Conservation (phyloP, 1,140 invertebrate species). For the Drosophila mauritiana region DNA sequence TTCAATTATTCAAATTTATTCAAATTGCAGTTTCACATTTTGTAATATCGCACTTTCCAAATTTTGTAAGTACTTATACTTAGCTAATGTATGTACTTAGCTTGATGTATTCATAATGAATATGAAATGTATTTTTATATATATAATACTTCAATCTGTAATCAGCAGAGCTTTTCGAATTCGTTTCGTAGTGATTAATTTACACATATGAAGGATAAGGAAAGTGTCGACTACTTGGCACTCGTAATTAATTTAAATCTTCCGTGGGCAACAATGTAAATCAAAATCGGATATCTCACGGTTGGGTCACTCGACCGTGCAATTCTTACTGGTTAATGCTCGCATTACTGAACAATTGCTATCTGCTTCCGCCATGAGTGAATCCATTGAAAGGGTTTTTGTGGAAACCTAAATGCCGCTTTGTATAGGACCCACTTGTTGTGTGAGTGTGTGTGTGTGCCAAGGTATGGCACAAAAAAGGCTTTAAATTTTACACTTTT, state of each 20-base stretch:
- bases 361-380: constrained; percentile 78
- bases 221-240: no score
- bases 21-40: no score
- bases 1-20: no score
- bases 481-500: constrained; percentile 82
- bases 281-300: not conserved
- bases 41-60: not conserved
- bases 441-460: constrained; percentile 27
- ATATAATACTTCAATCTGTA: not conserved
- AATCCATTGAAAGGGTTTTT: constrained; percentile 69
- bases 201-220: no score
- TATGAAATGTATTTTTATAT: not conserved
- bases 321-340: constrained; percentile 23
- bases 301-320: constrained; percentile 2
- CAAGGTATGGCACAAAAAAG: constrained; percentile 63
- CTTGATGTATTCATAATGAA: not conserved
- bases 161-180: not conserved
- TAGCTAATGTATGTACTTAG: not conserved
- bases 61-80: not conserved
- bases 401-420: constrained; percentile 72
- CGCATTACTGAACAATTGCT: constrained; percentile 39
- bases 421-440: constrained; percentile 71
- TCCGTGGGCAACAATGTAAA: not conserved
- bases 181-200: no score
- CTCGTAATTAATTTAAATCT: constrained; percentile 3